phyloP scores from a whole-genome alignment of 2,797 vertebrate genomes.

The Argentina silus region DNA sequence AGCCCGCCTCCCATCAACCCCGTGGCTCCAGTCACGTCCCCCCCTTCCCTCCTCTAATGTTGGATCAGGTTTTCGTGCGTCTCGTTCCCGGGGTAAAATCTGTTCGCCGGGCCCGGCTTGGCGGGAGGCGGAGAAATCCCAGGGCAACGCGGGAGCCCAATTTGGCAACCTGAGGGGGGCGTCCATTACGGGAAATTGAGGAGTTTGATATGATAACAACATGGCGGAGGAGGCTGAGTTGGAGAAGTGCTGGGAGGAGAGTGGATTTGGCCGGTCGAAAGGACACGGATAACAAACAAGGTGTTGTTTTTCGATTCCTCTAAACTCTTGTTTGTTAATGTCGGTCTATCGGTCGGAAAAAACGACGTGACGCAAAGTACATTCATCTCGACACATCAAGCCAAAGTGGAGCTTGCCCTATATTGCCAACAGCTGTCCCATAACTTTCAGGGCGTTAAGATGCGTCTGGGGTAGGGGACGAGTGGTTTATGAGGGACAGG shows the following conservation, averaged over 20 bases:
- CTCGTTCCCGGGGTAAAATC: slow-evolving; percentile 72
- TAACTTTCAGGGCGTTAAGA: too few relatives aligned
- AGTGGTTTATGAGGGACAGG: too few relatives aligned
- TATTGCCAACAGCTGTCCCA: too few relatives aligned
- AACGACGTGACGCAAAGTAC: too few relatives aligned
- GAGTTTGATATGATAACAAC: slow-evolving; percentile 73
- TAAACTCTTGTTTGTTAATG: too few relatives aligned
- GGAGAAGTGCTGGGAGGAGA: slow-evolving; percentile 44
- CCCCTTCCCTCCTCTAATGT: slow-evolving; percentile 71
- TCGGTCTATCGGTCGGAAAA: too few relatives aligned
- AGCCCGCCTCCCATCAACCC: slow-evolving; percentile 11
- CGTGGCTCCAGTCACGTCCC: slow-evolving; percentile 58
- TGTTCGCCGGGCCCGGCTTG: slow-evolving; percentile 62
- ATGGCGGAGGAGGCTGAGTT: slow-evolving; percentile 61
- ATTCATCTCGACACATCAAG: too few relatives aligned
- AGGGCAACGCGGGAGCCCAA: slow-evolving; percentile 68
- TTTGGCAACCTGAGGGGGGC: slow-evolving; percentile 76
- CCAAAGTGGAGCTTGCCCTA: too few relatives aligned
- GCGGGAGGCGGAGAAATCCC: slow-evolving; percentile 76
- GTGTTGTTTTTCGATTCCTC: too few relatives aligned
- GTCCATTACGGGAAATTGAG: slow-evolving; percentile 77
- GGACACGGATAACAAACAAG: too few relatives aligned
- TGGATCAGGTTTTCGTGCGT: slow-evolving; percentile 64
- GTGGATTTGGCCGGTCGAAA: background rate
- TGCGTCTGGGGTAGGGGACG: too few relatives aligned